Evolutionary conservation across 2,888 invertebrate genomes (phyloP).

Genomic region (Resseliella maxima): DNA sequence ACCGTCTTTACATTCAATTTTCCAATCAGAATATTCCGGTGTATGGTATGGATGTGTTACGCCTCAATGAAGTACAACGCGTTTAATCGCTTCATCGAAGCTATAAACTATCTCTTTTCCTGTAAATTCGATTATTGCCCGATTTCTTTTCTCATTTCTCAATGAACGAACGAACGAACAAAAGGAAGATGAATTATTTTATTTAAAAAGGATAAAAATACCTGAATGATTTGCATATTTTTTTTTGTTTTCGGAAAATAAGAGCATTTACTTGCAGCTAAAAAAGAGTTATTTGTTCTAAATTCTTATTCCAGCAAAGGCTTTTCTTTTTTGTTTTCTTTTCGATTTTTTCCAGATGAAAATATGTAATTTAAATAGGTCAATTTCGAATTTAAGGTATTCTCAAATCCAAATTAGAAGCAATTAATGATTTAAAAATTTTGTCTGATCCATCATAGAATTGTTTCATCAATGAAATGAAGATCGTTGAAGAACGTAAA

Average conservation of each 20-base stretch:
- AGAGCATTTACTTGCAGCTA: not conserved
- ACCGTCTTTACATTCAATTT: constrained; percentile 33
- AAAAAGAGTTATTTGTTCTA: no score
- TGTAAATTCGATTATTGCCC: constrained; percentile 47
- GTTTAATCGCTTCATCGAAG: constrained; percentile 26
- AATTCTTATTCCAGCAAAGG: no score
- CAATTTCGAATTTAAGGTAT: no score
- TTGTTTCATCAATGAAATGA: not conserved
- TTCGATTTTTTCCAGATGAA: no score
- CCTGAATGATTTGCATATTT: constrained; percentile 43
- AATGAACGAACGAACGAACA: no score
- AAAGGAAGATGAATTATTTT: not conserved
- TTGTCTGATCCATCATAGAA: not conserved
- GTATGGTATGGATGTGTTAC: constrained; percentile 11
- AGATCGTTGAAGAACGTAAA: not conserved
- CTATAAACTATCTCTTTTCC: constrained; percentile 24
- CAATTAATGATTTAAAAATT: not conserved
- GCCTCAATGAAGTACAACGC: constrained; percentile 29
- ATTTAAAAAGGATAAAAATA: not conserved
- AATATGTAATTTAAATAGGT: no score
- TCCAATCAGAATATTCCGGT: constrained; percentile 48
- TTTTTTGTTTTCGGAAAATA: not conserved
- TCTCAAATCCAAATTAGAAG: not conserved
- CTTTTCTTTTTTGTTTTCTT: no score
- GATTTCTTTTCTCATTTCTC: not conserved